Conservation (phyloP, 2,888 invertebrate species). For the Caprella mutica region DNA sequence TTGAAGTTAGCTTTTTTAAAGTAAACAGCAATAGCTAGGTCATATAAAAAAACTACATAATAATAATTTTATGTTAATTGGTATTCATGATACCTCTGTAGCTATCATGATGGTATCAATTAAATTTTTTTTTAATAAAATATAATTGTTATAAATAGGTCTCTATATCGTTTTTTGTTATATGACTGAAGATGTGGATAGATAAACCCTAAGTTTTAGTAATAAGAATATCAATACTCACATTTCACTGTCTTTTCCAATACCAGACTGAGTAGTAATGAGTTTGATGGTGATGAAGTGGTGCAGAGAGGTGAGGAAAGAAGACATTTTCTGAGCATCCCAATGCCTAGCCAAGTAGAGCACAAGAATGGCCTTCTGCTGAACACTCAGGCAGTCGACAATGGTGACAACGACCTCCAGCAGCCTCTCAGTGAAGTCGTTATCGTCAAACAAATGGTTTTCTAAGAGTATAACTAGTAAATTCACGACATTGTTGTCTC, state of each 20-base stretch:
- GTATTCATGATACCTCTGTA: too few species aligned
- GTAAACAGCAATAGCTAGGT: too few species aligned
- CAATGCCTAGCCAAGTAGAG: constrained; percentile 18
- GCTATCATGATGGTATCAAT: too few species aligned
- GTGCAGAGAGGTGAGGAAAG: constrained; percentile 24
- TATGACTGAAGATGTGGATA: too few species aligned
- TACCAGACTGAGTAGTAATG: constrained; percentile 24
- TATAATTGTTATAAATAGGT: too few species aligned
- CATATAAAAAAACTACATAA: too few species aligned
- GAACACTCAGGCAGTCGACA: constrained; percentile 17
- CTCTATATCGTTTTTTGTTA: too few species aligned
- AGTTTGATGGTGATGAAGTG: constrained; percentile 31
- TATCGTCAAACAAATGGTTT: constrained; percentile 21
- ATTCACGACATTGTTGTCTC: constrained; percentile 25
- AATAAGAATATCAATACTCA: not conserved
- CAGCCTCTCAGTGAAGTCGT: constrained; percentile 27
- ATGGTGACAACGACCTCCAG: constrained; percentile 24
- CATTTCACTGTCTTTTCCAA: constrained; percentile 7
- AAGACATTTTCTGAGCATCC: constrained; percentile 21
- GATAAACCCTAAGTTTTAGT: too few species aligned
- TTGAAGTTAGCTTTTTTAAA: too few species aligned
- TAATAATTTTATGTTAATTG: too few species aligned
- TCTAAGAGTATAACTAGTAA: constrained; percentile 30
- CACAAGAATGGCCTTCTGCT: constrained; percentile 19
- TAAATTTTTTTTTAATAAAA: too few species aligned